These are phyloP conservation scores for Cephus pygmeus DNA, from an alignment of 2,888 invertebrate species.

Conservation along the genomic window DNA sequence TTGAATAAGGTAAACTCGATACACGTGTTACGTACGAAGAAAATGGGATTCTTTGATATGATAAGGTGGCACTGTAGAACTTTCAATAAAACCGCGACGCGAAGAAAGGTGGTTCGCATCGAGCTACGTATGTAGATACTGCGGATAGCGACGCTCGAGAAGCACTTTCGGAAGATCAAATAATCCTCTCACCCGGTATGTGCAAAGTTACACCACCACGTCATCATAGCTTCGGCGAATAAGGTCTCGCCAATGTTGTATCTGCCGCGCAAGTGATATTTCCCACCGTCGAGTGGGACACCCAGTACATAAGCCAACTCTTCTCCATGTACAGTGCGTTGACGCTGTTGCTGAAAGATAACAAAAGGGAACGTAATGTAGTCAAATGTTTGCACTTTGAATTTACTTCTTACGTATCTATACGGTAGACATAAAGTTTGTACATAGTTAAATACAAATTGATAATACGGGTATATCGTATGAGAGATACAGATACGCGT, in stretches of 20 bases:
- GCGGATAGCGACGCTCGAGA: background rate
- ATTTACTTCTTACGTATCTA: background rate
- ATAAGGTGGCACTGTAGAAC: background rate
- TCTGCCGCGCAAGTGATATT: slow-evolving; percentile 77
- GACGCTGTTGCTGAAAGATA: slow-evolving; percentile 53
- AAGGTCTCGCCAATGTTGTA: slow-evolving; percentile 83
- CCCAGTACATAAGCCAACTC: slow-evolving; percentile 90
- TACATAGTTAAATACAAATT: background rate
- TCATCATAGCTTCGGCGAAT: slow-evolving; percentile 88
- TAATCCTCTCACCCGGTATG: slow-evolving; percentile 80
- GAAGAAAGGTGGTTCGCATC: slow-evolving; percentile 1
- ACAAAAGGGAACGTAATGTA: slow-evolving; percentile 7
- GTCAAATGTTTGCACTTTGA: background rate
- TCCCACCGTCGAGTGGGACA: slow-evolving; percentile 78
- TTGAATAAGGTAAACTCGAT: background rate
- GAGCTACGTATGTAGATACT: slow-evolving; percentile 15
- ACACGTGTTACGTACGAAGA: background rate
- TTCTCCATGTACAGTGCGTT: slow-evolving; percentile 78
- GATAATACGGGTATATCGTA: background rate
- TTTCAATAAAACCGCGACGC: background rate
- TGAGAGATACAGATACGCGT: too few species aligned
- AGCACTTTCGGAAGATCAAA: slow-evolving; percentile 1
- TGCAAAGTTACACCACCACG: slow-evolving; percentile 91
- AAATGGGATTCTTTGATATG: background rate
- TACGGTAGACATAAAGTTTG: background rate